A percentile compares a stretch with the other conserved stretches of the same genome.
These are phyloP conservation scores for Sitophilus oryzae DNA, from an alignment of 1,140 invertebrate species.

Conservation along the genomic window DNA sequence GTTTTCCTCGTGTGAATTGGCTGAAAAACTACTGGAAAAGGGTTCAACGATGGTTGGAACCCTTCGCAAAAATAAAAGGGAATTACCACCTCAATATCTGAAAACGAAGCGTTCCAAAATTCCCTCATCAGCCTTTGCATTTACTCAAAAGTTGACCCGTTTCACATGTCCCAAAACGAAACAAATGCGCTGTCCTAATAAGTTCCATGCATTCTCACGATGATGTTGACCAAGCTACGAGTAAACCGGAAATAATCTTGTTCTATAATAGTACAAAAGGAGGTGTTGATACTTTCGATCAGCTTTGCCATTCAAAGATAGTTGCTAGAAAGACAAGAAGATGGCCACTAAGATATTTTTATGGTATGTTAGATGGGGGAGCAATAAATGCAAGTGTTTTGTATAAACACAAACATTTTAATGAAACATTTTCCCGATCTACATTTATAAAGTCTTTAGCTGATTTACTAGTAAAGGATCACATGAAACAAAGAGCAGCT, in stretches of 20 bases:
- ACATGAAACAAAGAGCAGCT: too few species aligned
- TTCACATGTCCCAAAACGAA: slow-evolving; percentile 14
- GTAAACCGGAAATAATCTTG: slow-evolving; percentile 15
- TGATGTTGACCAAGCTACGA: slow-evolving; percentile 15
- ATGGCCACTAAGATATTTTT: slow-evolving; percentile 8
- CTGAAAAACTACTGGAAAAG: slow-evolving; percentile 34
- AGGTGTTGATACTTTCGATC: slow-evolving; percentile 44
- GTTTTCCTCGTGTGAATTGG: slow-evolving; percentile 19
- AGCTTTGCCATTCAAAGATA: slow-evolving; percentile 34
- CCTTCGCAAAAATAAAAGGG: slow-evolving; percentile 34
- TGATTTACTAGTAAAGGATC: too few species aligned
- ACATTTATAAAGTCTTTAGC: too few species aligned
- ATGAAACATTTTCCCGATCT: too few species aligned
- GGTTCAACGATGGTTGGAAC: slow-evolving; percentile 37
- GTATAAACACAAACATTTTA: slow-evolving; percentile 6
- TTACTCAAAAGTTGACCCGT: slow-evolving; percentile 7
- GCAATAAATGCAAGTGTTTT: slow-evolving; percentile 2
- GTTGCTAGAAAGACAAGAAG: slow-evolving; percentile 7
- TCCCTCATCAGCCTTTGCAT: slow-evolving; percentile 2
- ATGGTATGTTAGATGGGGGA: slow-evolving; percentile 6
- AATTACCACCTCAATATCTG: slow-evolving; percentile 34
- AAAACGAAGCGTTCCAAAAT: slow-evolving; percentile 4
- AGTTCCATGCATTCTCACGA: slow-evolving; percentile 2
- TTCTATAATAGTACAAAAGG: slow-evolving; percentile 36
- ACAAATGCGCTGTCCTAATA: slow-evolving; percentile 10